Percentiles rank a stretch among this genome's conserved stretches.
These are phyloP conservation scores for Akabosia matsudoensis DNA, from an alignment of 1,140 invertebrate genomes.

Conservation along the genomic window DNA sequence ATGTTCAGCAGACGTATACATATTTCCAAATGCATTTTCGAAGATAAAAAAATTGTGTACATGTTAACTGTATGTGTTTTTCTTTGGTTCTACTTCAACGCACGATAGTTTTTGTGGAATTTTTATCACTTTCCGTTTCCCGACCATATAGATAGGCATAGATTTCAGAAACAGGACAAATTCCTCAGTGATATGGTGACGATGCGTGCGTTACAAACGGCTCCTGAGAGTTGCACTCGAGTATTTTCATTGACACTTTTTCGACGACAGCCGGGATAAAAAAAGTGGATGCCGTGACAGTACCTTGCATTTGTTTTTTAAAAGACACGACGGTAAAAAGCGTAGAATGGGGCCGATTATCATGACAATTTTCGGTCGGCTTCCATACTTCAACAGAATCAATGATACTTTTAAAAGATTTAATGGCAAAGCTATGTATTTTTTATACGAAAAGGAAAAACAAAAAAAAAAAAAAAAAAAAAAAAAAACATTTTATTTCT, in stretches of 20 bases:
- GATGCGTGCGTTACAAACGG: not conserved
- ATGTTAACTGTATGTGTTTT: no score
- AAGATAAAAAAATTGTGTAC: no score
- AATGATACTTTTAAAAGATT: not conserved
- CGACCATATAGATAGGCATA: not conserved
- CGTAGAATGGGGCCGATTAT: not conserved
- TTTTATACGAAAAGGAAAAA: no score
- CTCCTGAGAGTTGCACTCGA: conserved; percentile 3
- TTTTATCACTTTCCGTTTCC: conserved; percentile 10
- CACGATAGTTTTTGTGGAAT: not conserved
- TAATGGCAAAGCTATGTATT: not conserved
- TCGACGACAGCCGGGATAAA: not conserved
- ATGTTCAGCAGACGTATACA: no score
- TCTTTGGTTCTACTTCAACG: not conserved
- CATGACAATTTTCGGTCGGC: not conserved
- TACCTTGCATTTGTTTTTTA: not conserved
- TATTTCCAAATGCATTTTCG: no score
- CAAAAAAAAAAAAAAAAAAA: no score
- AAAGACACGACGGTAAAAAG: not conserved
- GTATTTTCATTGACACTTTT: conserved; percentile 12
- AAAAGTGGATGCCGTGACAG: not conserved
- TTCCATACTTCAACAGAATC: not conserved
- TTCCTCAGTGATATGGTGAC: not conserved
- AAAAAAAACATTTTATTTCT: no score
- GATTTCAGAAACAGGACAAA: not conserved